phyloP scores from a whole-genome alignment of 2,888 invertebrate species.

The Polyommatus icarus region DNA sequence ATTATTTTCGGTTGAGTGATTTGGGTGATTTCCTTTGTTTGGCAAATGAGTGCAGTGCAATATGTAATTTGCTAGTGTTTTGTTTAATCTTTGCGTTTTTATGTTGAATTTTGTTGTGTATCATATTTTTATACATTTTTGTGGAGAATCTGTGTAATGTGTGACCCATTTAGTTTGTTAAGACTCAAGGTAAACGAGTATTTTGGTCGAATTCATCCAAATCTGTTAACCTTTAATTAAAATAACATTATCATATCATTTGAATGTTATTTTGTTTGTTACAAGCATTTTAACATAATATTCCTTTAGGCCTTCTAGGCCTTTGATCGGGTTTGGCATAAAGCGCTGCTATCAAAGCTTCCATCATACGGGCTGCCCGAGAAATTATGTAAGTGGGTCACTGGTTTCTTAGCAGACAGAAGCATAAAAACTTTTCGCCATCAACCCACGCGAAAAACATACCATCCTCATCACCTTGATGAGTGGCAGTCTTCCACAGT shows the following conservation, averaged over 20 bases:
- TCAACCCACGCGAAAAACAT: too few species aligned
- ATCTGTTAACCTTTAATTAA: conserved; percentile 38
- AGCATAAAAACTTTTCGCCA: too few species aligned
- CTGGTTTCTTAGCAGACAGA: too few species aligned
- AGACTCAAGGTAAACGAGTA: conserved; percentile 63
- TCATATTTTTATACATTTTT: conserved; percentile 2
- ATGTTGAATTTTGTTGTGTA: conserved; percentile 16
- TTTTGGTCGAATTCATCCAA: conserved; percentile 40
- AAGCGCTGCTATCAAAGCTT: too few species aligned
- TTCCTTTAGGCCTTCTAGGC: too few species aligned
- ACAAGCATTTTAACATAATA: neutral
- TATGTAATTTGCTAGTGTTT: conserved; percentile 47
- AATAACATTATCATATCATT: conserved; percentile 33
- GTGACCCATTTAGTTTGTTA: conserved; percentile 65
- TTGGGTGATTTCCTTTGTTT: conserved; percentile 69
- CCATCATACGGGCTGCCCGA: too few species aligned
- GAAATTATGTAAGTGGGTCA: too few species aligned
- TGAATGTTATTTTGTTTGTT: conserved; percentile 11
- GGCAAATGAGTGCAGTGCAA: conserved; percentile 48
- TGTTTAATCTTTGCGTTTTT: conserved; percentile 42
- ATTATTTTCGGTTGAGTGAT: conserved; percentile 43
- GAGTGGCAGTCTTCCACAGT: too few species aligned
- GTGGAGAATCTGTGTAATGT: conserved; percentile 51
- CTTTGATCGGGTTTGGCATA: too few species aligned
- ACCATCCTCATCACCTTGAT: too few species aligned